phyloP scores from a whole-genome alignment of 1,140 invertebrate species.

The Calephelis nemesis region DNA sequence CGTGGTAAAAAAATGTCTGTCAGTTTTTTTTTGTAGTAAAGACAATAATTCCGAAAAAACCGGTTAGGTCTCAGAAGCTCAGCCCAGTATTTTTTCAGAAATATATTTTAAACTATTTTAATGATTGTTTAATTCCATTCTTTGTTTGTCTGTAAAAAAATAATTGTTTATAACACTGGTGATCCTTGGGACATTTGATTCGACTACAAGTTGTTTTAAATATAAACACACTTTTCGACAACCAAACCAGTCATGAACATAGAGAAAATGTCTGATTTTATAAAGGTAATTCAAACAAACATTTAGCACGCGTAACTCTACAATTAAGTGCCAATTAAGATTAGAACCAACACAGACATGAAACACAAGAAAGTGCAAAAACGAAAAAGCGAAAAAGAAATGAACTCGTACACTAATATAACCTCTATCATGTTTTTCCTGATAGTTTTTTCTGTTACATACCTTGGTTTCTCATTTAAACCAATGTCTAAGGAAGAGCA shows the following conservation, averaged over 20 bases:
- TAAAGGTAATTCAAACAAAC: not conserved
- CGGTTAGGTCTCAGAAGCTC: too few relatives aligned
- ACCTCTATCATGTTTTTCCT: conserved; percentile 16
- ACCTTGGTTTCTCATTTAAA: conserved; percentile 44
- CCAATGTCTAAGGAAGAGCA: conserved; percentile 61
- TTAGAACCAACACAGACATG: not conserved
- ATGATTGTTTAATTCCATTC: too few relatives aligned
- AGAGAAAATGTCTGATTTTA: not conserved
- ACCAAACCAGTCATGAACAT: not conserved
- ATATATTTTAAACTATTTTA: too few relatives aligned
- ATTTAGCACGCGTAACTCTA: not conserved
- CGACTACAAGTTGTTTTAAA: not conserved
- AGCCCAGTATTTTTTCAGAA: too few relatives aligned
- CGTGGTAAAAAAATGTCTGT: too few relatives aligned
- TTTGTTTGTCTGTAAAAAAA: too few relatives aligned
- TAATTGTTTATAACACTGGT: too few relatives aligned
- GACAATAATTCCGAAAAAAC: too few relatives aligned
- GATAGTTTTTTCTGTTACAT: conserved; percentile 34
- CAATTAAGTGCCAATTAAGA: conserved; percentile 14
- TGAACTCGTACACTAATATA: not conserved
- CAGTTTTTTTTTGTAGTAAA: too few relatives aligned
- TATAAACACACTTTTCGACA: not conserved
- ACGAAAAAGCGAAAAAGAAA: not conserved
- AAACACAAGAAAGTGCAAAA: conserved; percentile 4
- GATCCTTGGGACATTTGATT: too few relatives aligned